These are phyloP conservation scores for honey bee (Apis mellifera) DNA, from an alignment of 1,140 invertebrate species.

Conservation along the genomic window DNA sequence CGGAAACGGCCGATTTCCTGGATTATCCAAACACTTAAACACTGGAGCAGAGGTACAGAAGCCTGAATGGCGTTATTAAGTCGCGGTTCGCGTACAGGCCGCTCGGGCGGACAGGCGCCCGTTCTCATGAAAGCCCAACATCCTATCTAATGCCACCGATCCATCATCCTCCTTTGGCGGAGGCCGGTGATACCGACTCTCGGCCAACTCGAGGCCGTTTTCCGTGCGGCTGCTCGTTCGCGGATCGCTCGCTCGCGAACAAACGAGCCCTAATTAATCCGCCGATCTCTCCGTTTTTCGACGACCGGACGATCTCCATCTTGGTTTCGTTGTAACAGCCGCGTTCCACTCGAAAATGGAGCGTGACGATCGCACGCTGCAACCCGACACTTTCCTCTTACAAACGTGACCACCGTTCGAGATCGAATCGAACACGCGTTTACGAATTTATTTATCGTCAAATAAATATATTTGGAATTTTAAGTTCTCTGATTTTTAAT, in stretches of 20 bases:
- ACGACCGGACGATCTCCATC: background rate
- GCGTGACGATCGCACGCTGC: background rate
- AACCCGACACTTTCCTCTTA: too few relatives aligned
- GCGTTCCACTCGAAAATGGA: background rate
- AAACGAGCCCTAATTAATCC: slow-evolving; percentile 74
- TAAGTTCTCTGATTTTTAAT: too few relatives aligned
- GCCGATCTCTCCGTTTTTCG: slow-evolving; percentile 47
- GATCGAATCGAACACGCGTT: too few relatives aligned
- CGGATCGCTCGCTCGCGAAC: slow-evolving; percentile 62
- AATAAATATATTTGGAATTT: too few relatives aligned
- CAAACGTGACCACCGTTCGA: too few relatives aligned
- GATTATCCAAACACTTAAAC: slow-evolving; percentile 21
- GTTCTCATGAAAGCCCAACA: slow-evolving; percentile 75
- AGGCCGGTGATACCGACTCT: slow-evolving; percentile 70
- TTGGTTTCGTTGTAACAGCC: background rate
- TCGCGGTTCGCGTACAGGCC: slow-evolving; percentile 56
- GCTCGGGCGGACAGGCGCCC: slow-evolving; percentile 46
- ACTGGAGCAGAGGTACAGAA: slow-evolving; percentile 40
- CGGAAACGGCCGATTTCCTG: slow-evolving; percentile 22
- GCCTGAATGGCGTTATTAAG: slow-evolving; percentile 77
- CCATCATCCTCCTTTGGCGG: slow-evolving; percentile 76
- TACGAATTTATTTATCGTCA: too few relatives aligned
- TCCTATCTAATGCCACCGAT: slow-evolving; percentile 76
- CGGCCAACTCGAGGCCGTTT: slow-evolving; percentile 63
- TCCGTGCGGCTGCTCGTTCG: slow-evolving; percentile 37